These are phyloP conservation scores for Lordiphosa fenestrarum DNA, from an alignment of 2,888 invertebrate species.

Conservation along the genomic window DNA sequence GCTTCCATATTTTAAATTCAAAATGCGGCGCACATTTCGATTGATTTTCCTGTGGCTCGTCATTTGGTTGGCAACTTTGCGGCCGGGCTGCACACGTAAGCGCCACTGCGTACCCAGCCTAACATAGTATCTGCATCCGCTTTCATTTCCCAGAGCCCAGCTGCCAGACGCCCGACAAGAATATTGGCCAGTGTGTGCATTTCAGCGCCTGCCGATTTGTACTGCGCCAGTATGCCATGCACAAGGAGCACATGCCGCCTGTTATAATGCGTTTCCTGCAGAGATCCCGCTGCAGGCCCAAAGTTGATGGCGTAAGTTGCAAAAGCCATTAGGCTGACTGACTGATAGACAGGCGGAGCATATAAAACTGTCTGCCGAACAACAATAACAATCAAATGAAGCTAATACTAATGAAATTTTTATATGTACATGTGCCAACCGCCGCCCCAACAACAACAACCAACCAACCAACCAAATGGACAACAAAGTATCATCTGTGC, in stretches of 20 bases:
- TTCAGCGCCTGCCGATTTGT: conserved; percentile 59
- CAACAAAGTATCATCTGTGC: conserved; percentile 68
- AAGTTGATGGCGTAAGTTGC: conserved; percentile 59
- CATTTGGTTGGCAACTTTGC: conserved; percentile 53
- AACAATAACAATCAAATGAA: conserved; percentile 46
- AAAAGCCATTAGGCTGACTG: conserved; percentile 33
- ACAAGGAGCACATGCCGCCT: conserved; percentile 66
- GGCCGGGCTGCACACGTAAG: conserved; percentile 67
- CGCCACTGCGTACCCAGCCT: conserved; percentile 23
- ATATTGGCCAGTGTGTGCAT: conserved; percentile 58
- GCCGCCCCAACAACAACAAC: conserved; percentile 15
- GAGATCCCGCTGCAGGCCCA: conserved; percentile 61
- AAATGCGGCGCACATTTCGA: conserved; percentile 61
- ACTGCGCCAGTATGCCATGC: conserved; percentile 61
- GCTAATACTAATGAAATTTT: conserved; percentile 54
- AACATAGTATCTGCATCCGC: conserved; percentile 1
- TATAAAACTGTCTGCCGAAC: conserved; percentile 47
- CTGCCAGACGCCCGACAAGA: conserved; percentile 63
- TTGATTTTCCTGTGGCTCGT: conserved; percentile 59
- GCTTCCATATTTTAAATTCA: conserved; percentile 54
- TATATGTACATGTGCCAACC: conserved; percentile 19
- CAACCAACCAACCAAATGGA: conserved; percentile 20
- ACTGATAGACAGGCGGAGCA: conserved; percentile 2
- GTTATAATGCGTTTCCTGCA: conserved; percentile 63
- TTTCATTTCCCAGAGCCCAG: conserved; percentile 33